These are phyloP conservation scores for Bos javanicus DNA, from an alignment of 2,113 vertebrate genomes.

Conservation along the genomic window DNA sequence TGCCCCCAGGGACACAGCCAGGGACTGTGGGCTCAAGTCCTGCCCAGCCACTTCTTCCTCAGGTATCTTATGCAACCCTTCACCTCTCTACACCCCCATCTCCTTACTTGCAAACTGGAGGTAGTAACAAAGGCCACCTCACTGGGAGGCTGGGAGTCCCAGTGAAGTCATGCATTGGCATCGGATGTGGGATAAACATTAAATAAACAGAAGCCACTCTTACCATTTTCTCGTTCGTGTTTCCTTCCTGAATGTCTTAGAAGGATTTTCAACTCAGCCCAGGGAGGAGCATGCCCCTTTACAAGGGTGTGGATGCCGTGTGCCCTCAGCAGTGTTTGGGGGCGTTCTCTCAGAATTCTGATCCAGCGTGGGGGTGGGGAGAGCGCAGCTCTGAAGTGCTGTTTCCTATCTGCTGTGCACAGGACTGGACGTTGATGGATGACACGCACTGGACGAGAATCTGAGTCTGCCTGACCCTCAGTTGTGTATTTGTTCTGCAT, in stretches of 20 bases:
- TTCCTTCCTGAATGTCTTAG: neutral
- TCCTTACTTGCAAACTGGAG: neutral
- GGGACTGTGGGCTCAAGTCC: neutral
- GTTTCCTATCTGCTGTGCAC: neutral
- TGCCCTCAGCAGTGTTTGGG: neutral
- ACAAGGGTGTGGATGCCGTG: neutral
- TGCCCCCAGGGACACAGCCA: neutral
- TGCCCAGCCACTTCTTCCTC: neutral
- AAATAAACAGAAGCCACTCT: neutral
- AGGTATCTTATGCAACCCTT: neutral
- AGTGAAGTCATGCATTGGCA: neutral
- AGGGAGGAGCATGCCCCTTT: neutral
- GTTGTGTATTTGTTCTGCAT: neutral
- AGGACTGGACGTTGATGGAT: neutral
- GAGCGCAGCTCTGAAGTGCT: neutral
- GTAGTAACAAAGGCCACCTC: neutral
- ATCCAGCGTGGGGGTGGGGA: neutral
- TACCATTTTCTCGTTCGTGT: neutral
- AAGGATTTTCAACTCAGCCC: neutral
- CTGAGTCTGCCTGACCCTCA: neutral
- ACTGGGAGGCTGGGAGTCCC: neutral
- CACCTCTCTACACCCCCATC: neutral
- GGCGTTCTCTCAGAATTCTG: neutral
- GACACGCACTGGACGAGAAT: neutral
- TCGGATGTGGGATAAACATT: neutral